A percentile compares a stretch with the other conserved stretches of the same genome.
Evolutionary conservation across 2,888 invertebrate species (phyloP).

Genomic region (Eurytoma adleriae): DNA sequence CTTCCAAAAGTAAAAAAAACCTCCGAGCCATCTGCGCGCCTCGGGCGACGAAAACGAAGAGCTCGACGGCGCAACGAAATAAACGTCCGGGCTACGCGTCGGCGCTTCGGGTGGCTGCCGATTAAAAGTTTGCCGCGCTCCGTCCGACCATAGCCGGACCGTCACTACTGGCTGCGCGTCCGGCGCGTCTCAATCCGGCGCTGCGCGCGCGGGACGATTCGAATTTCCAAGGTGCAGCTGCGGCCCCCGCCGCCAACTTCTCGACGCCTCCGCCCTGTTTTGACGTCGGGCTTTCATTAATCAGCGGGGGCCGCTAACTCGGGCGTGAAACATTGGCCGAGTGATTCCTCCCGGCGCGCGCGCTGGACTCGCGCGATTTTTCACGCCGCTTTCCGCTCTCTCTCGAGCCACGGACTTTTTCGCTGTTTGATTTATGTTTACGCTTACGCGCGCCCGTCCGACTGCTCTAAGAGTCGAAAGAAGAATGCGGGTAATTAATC

Average conservation of each 20-base stretch:
- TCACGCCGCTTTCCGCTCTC: not conserved
- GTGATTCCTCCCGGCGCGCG: not conserved
- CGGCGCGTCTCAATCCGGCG: not conserved
- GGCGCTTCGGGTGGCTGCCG: not conserved
- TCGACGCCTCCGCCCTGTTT: not conserved
- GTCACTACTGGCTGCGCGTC: not conserved
- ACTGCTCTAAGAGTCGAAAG: not conserved
- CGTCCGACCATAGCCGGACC: slow-evolving; percentile 16
- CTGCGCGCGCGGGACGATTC: not conserved
- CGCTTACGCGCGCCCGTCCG: not conserved
- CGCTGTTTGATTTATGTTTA: slow-evolving; percentile 21
- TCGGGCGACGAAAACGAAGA: too few relatives aligned
- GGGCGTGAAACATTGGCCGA: slow-evolving; percentile 4
- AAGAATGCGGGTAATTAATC: not conserved
- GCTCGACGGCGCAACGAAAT: too few relatives aligned
- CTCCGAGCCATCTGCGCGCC: too few relatives aligned
- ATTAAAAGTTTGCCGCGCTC: slow-evolving; percentile 8
- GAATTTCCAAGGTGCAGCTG: not conserved
- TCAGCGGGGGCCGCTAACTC: slow-evolving; percentile 19
- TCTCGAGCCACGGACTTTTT: not conserved
- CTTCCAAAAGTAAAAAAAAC: too few relatives aligned
- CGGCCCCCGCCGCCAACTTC: too few relatives aligned
- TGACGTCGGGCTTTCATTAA: slow-evolving; percentile 23
- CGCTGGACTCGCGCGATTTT: slow-evolving; percentile 12
- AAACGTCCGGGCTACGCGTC: too few relatives aligned